These are phyloP conservation scores for Pseudochromis fuscus DNA, from an alignment of 2,797 vertebrate genomes.

Conservation along the genomic window DNA sequence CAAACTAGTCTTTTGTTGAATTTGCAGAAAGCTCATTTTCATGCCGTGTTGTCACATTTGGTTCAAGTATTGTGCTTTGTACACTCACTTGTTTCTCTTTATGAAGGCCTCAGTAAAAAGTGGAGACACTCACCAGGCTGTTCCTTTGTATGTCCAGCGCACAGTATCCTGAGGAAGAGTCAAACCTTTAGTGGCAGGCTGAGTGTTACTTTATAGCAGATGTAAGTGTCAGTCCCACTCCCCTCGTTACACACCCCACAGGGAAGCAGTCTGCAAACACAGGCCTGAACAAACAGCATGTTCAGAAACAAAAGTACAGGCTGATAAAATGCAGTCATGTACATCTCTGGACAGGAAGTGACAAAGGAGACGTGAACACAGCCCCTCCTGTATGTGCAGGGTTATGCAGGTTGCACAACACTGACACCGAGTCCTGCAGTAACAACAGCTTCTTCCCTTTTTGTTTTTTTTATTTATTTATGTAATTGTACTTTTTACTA, in stretches of 20 bases:
- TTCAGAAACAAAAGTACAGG: not conserved
- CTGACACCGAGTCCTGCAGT: not conserved
- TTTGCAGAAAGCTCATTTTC: too few species aligned
- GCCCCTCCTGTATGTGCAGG: not conserved
- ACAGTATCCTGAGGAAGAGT: constrained; percentile 79
- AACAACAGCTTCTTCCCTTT: too few species aligned
- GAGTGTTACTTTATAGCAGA: not conserved
- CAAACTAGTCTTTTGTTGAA: too few species aligned
- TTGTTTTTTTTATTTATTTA: not conserved
- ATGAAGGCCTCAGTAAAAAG: too few species aligned
- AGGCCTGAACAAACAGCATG: constrained; percentile 1
- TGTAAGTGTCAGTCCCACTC: not conserved
- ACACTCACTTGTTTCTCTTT: too few species aligned
- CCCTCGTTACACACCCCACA: not conserved
- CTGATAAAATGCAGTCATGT: not conserved
- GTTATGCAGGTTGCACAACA: not conserved
- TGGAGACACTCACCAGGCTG: constrained; percentile 76
- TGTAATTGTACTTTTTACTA: not conserved
- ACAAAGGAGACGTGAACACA: not conserved
- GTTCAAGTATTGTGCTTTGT: too few species aligned
- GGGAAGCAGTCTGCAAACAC: constrained; percentile 40
- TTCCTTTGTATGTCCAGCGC: constrained; percentile 87
- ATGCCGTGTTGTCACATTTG: too few species aligned
- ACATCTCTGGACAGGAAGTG: not conserved
- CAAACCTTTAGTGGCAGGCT: not conserved